phyloP scores from a whole-genome alignment of 2,113 vertebrate genomes.

The Silurus asotus region DNA sequence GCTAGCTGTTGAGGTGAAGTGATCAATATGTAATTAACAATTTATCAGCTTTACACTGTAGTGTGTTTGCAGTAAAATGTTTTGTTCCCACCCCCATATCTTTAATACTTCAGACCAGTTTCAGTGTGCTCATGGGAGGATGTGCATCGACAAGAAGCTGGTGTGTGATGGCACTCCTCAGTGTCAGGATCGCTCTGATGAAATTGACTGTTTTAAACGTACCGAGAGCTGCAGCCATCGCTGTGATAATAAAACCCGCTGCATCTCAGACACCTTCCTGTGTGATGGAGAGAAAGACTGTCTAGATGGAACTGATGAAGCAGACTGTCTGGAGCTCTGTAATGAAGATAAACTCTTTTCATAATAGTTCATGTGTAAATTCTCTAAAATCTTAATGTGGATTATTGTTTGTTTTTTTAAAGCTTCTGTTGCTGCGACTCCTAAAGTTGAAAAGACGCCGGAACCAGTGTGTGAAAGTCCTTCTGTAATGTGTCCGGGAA shows the following conservation, averaged over 20 bases:
- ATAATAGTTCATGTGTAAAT: no score
- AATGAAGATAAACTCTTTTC: neutral
- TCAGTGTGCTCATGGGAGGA: slow-evolving; percentile 43
- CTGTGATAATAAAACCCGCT: slow-evolving; percentile 75
- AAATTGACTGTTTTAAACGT: slow-evolving; percentile 61
- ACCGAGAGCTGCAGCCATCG: slow-evolving; percentile 70
- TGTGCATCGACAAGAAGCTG: slow-evolving; percentile 45
- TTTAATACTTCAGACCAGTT: slow-evolving; percentile 26
- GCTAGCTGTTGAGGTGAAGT: neutral
- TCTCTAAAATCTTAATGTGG: no score
- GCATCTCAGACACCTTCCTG: slow-evolving; percentile 82
- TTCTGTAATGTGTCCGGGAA: slow-evolving; percentile 28
- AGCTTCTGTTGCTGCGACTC: neutral
- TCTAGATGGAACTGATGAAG: slow-evolving; percentile 80
- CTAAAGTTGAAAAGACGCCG: neutral
- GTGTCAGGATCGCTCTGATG: slow-evolving; percentile 66
- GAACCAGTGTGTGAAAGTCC: slow-evolving; percentile 29
- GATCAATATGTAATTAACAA: neutral
- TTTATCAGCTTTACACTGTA: neutral
- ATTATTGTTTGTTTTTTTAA: neutral
- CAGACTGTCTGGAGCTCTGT: slow-evolving; percentile 18
- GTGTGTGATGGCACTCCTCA: slow-evolving; percentile 60
- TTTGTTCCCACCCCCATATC: neutral
- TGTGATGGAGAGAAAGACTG: slow-evolving; percentile 85
- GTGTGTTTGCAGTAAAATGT: neutral